A percentile compares a stretch with the other conserved stretches of the same genome.
Evolutionary conservation across 2,888 invertebrate species (phyloP).

Genomic region (Nesidiocoris tenuis): DNA sequence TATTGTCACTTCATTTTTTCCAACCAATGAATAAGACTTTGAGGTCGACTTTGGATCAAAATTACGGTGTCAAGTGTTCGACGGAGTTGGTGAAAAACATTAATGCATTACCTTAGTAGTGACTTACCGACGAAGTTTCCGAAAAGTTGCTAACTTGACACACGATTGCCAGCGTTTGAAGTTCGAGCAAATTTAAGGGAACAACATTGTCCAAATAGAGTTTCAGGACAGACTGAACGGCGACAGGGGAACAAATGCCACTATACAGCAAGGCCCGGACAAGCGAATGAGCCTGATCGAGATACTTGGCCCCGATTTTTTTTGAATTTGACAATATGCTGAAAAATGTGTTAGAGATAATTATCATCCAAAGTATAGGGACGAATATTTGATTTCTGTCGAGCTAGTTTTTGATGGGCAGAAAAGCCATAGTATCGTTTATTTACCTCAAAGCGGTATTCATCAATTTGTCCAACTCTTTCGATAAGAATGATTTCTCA

Average conservation of each 20-base stretch:
- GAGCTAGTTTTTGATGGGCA: not conserved
- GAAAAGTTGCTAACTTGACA: slow-evolving; percentile 21
- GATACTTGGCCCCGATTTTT: slow-evolving; percentile 15
- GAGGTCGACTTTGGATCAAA: too few species aligned
- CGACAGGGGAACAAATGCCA: not conserved
- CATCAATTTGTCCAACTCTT: slow-evolving; percentile 33
- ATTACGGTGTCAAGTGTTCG: too few species aligned
- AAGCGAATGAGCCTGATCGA: slow-evolving; percentile 14
- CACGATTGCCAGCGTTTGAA: slow-evolving; percentile 3
- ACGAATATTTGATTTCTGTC: too few species aligned
- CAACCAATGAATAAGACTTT: too few species aligned
- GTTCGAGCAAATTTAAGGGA: slow-evolving; percentile 10
- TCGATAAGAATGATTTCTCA: not conserved
- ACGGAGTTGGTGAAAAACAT: too few species aligned
- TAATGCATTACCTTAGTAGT: too few species aligned
- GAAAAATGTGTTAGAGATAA: too few species aligned
- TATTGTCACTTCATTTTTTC: too few species aligned
- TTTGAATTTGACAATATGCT: slow-evolving; percentile 20
- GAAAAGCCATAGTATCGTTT: too few species aligned
- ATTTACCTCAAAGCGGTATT: slow-evolving; percentile 11
- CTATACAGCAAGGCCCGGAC: slow-evolving; percentile 14
- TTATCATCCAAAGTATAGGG: too few species aligned
- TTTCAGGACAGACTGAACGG: slow-evolving; percentile 18
- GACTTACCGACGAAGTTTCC: slow-evolving; percentile 32
- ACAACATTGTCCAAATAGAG: slow-evolving; percentile 21